These are phyloP conservation scores for Sapayoa aenigma DNA, from an alignment of 2,113 vertebrate species.

Conservation along the genomic window DNA sequence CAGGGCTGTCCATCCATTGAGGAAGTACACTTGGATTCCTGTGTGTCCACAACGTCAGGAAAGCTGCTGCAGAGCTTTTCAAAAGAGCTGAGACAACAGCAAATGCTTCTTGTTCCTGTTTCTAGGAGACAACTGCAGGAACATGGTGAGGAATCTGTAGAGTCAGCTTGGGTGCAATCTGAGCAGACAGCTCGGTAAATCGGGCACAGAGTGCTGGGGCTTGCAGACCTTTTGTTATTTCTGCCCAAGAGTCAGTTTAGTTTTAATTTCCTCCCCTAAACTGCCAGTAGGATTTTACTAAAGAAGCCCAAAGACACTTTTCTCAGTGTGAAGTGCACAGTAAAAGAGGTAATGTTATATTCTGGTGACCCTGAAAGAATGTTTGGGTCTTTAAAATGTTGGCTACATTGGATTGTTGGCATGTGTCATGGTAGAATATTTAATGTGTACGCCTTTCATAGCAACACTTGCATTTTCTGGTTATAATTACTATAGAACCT, in stretches of 20 bases:
- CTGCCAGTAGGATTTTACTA: not conserved
- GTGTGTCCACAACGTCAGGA: not conserved
- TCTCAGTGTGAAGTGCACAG: not conserved
- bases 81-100: conserved; percentile 45
- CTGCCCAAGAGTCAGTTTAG: not conserved
- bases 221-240: conserved; percentile 14
- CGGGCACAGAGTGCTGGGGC: not conserved
- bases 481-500: not conserved
- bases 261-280: not conserved
- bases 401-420: not conserved
- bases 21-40: not conserved
- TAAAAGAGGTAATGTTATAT: not conserved
- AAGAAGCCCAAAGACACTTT: not conserved
- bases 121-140: conserved; percentile 62
- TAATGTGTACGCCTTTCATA: not conserved
- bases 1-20: not conserved
- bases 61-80: conserved; percentile 5
- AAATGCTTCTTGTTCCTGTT: conserved; percentile 47
- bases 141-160: conserved; percentile 45
- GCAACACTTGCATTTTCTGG: not conserved
- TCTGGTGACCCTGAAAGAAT: not conserved
- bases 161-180: conserved; percentile 41
- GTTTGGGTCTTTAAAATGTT: not conserved
- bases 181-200: conserved; percentile 25
- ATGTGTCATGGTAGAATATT: not conserved